Evolutionary conservation across 2,113 vertebrate species (phyloP), one percentile per base, ranked within the genome.

Genomic region (Tichodroma muraria): DNA sequence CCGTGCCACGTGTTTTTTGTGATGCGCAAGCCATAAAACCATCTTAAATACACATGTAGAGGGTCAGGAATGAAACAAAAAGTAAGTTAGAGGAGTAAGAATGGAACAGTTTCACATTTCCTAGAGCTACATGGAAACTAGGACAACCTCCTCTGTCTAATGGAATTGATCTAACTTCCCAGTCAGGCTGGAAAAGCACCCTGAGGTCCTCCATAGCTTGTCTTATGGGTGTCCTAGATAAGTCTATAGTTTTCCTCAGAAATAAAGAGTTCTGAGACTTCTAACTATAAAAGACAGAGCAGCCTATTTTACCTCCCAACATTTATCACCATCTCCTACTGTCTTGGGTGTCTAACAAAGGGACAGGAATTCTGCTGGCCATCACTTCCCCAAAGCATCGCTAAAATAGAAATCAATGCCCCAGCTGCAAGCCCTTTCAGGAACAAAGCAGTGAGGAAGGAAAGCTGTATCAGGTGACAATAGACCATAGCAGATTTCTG

Each of bases 391-490:
- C 1, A 0, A 95, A 93, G 93, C 95, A 91, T 66, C 2, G 0
- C 88, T 93, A 85, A 89, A 95, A 95, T 77, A 94, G 89, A 92
- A 94, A 91, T 91, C 94, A 95, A 88, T 91, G 87, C 19, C 87
- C 49, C 91, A 93, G 89, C 81, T 95, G 91, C 87, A 92, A 94
- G 85, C 31, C 75, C 68, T 95, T 93, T 92, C 80, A 95, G 69
- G 92, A 91, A 60, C 76, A 95, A 93, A 95, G 90, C 13, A 1
- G 35, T 33, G n/a, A 72, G 63, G 61, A 88, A 91, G 79, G 22
- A 72, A 38, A 82, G 87, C 79, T 82, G 6, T 87, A 84, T 71
- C 71, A 95, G 83, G 54, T 90, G 85, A 95, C 85, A 91, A 92
- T 35, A 91, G 89, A 95, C 60, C 18, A 8, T 37, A 85, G 81